Base-by-base conservation (phyloP, 2,113 vertebrate genomes). In the Indri indri region DNA sequence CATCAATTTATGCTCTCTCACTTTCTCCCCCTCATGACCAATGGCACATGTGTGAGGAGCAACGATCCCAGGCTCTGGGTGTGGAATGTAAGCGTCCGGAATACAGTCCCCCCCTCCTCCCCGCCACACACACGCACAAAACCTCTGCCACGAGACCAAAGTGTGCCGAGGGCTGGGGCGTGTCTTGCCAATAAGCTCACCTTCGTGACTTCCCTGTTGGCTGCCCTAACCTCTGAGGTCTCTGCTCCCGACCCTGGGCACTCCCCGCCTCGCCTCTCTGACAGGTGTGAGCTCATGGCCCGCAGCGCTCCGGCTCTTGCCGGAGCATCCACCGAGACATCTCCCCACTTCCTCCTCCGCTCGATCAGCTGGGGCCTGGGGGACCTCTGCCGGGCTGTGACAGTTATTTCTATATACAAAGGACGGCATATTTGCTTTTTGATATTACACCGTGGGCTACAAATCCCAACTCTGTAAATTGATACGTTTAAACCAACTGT, bases 381-480 rank as follows among this genome's bases (percentile, higher is more conserved):
- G 50, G 42, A 25, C 30, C 73, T 76, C 59, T 91, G 61, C 52
- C 42, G 3, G 54, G 76, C 68, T 70, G 37, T 52, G 68, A 23
- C 79, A 27, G 25, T 20, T 79, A 82, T 83, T 97, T 95, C 74
- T 86, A 18, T 63, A 32, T 40, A 71, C 65, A 71, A 90, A 87
- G 54, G 68, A 93, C 82, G 88, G 83, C 61, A 61, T 86, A 22
- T 71, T 90, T 91, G 76, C 70, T 88, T 95, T 91, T 83, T 90
- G 86, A 59, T 73, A 54, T 77, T 83, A 73, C 8, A 83, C 52
- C 7, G 12, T 6, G 22, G 68, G 50, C 66, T 87, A 54, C 57
- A 93, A 66, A 88, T 95, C 63, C 47, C 34, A 68, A 27, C 63
- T 95, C 52, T 66, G 13, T 57, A 90, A 63, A 57, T 6, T 63